These are phyloP conservation scores for Crotalus horridus DNA, from an alignment of 2,113 vertebrate species.

Conservation along the genomic window DNA sequence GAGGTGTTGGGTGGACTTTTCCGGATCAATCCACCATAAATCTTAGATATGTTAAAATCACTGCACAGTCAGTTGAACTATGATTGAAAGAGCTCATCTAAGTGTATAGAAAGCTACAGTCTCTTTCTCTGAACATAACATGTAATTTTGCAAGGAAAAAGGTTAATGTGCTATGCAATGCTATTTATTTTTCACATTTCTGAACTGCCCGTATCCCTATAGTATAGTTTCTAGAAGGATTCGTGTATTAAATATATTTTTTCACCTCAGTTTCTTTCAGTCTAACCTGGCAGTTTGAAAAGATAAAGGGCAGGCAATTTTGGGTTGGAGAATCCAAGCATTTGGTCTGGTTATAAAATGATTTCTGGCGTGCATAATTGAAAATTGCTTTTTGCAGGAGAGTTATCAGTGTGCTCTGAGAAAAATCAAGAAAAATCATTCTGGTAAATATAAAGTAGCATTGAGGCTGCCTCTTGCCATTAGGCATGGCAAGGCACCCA, in stretches of 20 bases:
- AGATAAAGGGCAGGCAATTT: not conserved
- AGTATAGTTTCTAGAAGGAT: not conserved
- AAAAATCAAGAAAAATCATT: not conserved
- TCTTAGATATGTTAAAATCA: not conserved
- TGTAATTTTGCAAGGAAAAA: not conserved
- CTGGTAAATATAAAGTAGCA: not conserved
- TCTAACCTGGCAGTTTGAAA: not conserved
- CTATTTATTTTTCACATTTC: not conserved
- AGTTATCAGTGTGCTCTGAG: not conserved
- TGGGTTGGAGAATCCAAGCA: not conserved
- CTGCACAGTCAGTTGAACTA: not conserved
- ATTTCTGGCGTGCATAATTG: not conserved
- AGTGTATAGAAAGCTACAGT: not conserved
- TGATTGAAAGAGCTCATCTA: constrained; percentile 11
- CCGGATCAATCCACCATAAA: not conserved
- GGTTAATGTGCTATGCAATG: not conserved
- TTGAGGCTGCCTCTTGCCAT: not conserved
- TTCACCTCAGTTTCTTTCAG: constrained; percentile 19
- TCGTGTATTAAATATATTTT: not conserved
- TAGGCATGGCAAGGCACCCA: not conserved
- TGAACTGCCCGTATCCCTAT: not conserved
- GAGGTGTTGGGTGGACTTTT: not conserved
- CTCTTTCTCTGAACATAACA: not conserved
- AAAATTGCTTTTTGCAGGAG: not conserved
- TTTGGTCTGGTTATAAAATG: not conserved